Conservation (phyloP, 2,797 vertebrate species). For the Florisuga fusca region DNA sequence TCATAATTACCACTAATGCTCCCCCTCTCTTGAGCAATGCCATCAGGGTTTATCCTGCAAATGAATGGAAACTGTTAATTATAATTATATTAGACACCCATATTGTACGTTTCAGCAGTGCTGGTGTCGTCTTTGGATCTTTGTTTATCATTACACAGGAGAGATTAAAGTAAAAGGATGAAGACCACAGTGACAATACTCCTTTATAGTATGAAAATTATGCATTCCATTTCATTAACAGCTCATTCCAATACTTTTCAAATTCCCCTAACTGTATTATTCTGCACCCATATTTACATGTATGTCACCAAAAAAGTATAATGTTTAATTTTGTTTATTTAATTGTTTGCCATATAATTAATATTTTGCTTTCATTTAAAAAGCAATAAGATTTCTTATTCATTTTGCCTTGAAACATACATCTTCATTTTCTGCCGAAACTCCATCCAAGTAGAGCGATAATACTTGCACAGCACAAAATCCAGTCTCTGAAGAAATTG, state of each 20-base stretch:
- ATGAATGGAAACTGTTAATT: slow-evolving; percentile 81
- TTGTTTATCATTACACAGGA: slow-evolving; percentile 56
- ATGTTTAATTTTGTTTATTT: neutral
- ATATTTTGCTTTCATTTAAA: neutral
- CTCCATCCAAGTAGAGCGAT: neutral
- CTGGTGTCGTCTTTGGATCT: slow-evolving; percentile 51
- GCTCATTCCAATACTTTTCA: slow-evolving; percentile 6
- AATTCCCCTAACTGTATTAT: slow-evolving; percentile 29
- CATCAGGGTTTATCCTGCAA: slow-evolving; percentile 77
- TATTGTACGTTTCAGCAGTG: slow-evolving; percentile 55
- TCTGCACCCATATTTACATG: neutral
- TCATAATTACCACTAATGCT: slow-evolving; percentile 81
- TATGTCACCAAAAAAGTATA: neutral
- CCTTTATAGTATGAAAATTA: slow-evolving; percentile 39
- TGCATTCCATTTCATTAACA: slow-evolving; percentile 8
- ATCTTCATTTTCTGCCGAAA: slow-evolving; percentile 11
- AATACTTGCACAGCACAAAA: neutral
- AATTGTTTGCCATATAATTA: slow-evolving; percentile 25
- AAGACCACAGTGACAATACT: slow-evolving; percentile 32
- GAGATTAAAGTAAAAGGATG: slow-evolving; percentile 25
- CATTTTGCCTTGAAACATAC: neutral
- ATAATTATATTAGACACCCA: slow-evolving; percentile 80
- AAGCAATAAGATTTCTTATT: slow-evolving; percentile 10
- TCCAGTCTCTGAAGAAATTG: neutral
- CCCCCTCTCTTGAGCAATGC: slow-evolving; percentile 73